Percentiles rank a stretch among this genome's conserved stretches.
These are phyloP conservation scores for Palloptera scutellata DNA, from an alignment of 2,888 invertebrate species.

Conservation along the genomic window DNA sequence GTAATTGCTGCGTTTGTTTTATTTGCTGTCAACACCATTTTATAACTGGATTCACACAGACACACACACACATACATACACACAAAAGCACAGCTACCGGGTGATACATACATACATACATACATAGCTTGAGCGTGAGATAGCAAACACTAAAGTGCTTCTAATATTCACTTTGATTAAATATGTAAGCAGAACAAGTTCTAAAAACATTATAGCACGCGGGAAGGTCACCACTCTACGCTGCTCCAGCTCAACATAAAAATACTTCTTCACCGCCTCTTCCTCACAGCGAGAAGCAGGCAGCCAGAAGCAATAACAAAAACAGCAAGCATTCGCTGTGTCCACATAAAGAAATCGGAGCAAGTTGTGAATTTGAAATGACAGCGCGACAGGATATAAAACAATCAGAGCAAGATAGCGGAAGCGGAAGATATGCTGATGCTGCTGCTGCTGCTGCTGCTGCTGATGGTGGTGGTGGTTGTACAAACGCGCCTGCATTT, in stretches of 20 bases:
- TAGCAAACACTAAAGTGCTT: conserved; percentile 32
- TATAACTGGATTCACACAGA: no score
- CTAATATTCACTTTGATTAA: conserved; percentile 56
- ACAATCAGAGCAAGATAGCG: conserved; percentile 61
- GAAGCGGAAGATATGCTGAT: conserved; percentile 53
- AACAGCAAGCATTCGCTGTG: neutral
- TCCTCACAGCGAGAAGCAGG: neutral
- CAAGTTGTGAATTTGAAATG: conserved; percentile 52
- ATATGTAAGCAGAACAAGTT: conserved; percentile 40
- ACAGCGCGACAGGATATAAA: conserved; percentile 59
- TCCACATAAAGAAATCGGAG: conserved; percentile 49
- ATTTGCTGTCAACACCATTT: no score
- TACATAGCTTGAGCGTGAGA: no score
- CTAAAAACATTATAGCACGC: conserved; percentile 43
- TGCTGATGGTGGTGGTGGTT: no score
- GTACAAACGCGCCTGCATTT: no score
- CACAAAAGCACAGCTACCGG: no score
- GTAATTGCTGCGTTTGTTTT: no score
- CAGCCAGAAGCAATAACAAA: conserved; percentile 19
- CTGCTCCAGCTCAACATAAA: no score
- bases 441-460: neutral
- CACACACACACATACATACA: no score
- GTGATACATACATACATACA: no score
- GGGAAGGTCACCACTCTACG: conserved; percentile 22
- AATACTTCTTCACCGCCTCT: no score